Evolutionary conservation across 2,797 vertebrate genomes (phyloP).

Genomic region (Neostethus bicornis): DNA sequence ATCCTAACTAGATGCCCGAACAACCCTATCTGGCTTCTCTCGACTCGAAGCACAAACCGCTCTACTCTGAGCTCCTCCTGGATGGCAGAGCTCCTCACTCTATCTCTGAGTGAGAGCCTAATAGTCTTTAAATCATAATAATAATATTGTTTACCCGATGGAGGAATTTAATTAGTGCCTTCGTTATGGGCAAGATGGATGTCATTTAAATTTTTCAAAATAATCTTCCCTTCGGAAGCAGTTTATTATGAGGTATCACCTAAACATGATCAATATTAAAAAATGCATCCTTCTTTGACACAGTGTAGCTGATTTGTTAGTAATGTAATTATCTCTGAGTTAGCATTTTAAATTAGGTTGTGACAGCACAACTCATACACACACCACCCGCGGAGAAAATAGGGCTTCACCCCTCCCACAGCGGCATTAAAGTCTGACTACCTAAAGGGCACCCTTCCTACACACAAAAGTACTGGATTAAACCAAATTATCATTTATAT

Average conservation of each 20-base stretch:
- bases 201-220: not conserved
- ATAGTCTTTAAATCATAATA: too few relatives aligned
- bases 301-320: not conserved
- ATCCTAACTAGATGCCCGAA: too few relatives aligned
- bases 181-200: not conserved
- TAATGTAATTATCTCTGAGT: conserved; percentile 6
- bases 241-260: not conserved
- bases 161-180: too few relatives aligned
- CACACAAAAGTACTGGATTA: not conserved
- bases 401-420: not conserved
- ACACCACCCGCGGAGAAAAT: not conserved
- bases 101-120: too few relatives aligned
- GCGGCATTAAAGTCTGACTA: not conserved
- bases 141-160: too few relatives aligned
- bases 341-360: not conserved
- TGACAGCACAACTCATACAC: not conserved
- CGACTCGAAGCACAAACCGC: too few relatives aligned
- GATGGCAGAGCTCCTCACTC: too few relatives aligned
- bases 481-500: not conserved
- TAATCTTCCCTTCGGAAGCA: not conserved
- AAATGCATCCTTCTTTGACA: not conserved
- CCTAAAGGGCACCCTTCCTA: not conserved
- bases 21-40: too few relatives aligned
- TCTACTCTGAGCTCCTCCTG: too few relatives aligned
- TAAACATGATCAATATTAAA: not conserved